Evolutionary conservation across 2,113 vertebrate species (phyloP).

Genomic region (Callopanchax toddi): DNA sequence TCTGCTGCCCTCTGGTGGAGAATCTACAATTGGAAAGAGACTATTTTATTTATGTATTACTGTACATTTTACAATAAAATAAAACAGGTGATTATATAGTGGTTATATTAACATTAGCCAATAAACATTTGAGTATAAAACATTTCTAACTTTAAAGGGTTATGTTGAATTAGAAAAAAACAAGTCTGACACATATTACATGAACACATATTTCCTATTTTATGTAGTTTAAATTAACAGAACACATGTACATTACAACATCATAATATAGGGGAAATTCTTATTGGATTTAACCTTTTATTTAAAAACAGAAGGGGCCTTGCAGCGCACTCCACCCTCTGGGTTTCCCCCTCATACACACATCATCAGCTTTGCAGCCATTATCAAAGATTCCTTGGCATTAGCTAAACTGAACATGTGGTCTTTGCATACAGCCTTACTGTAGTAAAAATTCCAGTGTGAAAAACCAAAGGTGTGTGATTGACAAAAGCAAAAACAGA

Average conservation of each 20-base stretch:
- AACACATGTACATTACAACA: conserved; percentile 39
- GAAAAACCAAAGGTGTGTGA: conserved; percentile 31
- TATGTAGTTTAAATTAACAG: conserved; percentile 37
- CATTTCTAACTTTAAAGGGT: too few species aligned
- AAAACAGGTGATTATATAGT: too few species aligned
- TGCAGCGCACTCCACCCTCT: conserved; percentile 25
- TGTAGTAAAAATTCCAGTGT: conserved; percentile 34
- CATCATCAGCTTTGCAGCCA: conserved; percentile 59
- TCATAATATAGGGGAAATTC: conserved; percentile 12
- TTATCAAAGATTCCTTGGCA: conserved; percentile 60
- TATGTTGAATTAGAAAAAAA: not conserved
- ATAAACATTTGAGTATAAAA: too few species aligned
- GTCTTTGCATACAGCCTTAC: conserved; percentile 43
- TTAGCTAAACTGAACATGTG: conserved; percentile 44
- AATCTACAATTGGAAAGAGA: too few species aligned
- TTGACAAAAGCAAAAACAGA: conserved; percentile 38
- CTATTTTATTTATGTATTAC: too few species aligned
- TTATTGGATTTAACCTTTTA: conserved; percentile 22
- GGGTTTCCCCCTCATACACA: conserved; percentile 40
- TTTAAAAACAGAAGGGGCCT: conserved; percentile 27
- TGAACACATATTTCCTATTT: conserved; percentile 23
- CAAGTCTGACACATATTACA: conserved; percentile 33
- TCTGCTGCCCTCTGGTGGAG: too few species aligned
- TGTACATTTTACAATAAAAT: too few species aligned
- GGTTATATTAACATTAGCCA: too few species aligned